These are phyloP conservation scores for Drosophila lowei DNA, from an alignment of 1,140 invertebrate genomes.

Conservation along the genomic window DNA sequence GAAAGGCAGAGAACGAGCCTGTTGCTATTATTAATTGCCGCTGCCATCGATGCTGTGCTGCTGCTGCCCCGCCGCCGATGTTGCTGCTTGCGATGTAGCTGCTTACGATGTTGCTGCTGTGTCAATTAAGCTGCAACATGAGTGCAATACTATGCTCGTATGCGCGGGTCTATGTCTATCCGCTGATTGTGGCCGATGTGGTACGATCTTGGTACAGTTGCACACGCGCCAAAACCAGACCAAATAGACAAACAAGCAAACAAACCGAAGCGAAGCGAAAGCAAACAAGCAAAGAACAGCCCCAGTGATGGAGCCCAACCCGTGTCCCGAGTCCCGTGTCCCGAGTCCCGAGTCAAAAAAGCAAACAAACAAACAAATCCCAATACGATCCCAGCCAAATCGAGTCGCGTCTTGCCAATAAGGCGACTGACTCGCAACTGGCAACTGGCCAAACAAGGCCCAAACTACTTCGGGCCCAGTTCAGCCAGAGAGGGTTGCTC, in stretches of 20 bases:
- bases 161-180: no score
- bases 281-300: constrained; percentile 7
- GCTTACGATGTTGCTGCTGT: constrained; percentile 18
- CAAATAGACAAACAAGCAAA: constrained; percentile 36
- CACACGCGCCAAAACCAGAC: constrained; percentile 68
- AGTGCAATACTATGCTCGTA: neutral
- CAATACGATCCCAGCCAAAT: constrained; percentile 20
- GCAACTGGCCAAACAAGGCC: constrained; percentile 35
- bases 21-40: constrained; percentile 48
- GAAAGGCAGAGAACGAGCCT: constrained; percentile 17
- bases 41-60: constrained; percentile 8
- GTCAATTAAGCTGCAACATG: constrained; percentile 51
- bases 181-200: constrained; percentile 13
- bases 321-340: no score
- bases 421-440: neutral
- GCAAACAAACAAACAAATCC: constrained; percentile 28
- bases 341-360: neutral
- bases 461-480: constrained; percentile 7
- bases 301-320: neutral
- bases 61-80: constrained; percentile 6
- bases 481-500: neutral
- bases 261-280: constrained; percentile 15
- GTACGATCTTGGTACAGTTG: constrained; percentile 57
- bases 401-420: constrained; percentile 12
- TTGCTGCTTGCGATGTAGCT: no score